These are phyloP conservation scores for Bombus vancouverensis DNA, from an alignment of 1,140 invertebrate species.

Conservation along the genomic window DNA sequence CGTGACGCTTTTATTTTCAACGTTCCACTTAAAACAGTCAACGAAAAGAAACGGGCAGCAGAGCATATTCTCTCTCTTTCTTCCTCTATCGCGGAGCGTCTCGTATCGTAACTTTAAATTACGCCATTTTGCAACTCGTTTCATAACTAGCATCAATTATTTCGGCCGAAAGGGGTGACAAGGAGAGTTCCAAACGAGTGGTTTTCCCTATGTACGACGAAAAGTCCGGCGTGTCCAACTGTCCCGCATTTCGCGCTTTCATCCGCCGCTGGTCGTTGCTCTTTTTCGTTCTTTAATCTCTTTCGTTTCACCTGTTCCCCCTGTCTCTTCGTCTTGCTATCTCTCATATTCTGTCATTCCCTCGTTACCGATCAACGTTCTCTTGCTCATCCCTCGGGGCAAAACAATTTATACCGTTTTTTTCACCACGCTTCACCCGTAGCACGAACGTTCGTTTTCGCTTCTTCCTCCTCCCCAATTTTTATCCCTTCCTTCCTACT, in stretches of 20 bases:
- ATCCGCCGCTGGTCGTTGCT: not conserved
- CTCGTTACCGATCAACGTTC: conserved; percentile 37
- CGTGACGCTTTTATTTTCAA: conserved; percentile 37
- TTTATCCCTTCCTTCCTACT: not conserved
- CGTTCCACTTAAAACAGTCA: conserved; percentile 21
- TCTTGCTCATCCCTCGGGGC: conserved; percentile 19
- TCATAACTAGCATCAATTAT: conserved; percentile 54
- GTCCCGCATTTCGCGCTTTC: conserved; percentile 44
- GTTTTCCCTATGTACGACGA: conserved; percentile 32
- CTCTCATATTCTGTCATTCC: conserved; percentile 18
- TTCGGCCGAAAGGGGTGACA: conserved; percentile 47
- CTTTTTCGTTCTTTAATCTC: conserved; percentile 37
- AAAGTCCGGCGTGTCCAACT: conserved; percentile 33
- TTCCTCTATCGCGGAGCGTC: not conserved
- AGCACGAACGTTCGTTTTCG: not conserved
- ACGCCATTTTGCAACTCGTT: conserved; percentile 53
- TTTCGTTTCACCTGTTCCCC: conserved; percentile 15
- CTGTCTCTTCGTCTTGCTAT: conserved; percentile 18
- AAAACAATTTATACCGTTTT: conserved; percentile 42
- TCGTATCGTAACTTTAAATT: conserved; percentile 55
- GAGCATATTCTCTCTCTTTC: not conserved
- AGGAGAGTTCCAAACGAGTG: conserved; percentile 53
- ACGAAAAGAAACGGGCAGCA: conserved; percentile 16
- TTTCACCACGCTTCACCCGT: not conserved
- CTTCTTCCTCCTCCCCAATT: conserved; percentile 1